Conservation (phyloP, 2,113 vertebrate genomes). For the Neodon shergylaensis region DNA sequence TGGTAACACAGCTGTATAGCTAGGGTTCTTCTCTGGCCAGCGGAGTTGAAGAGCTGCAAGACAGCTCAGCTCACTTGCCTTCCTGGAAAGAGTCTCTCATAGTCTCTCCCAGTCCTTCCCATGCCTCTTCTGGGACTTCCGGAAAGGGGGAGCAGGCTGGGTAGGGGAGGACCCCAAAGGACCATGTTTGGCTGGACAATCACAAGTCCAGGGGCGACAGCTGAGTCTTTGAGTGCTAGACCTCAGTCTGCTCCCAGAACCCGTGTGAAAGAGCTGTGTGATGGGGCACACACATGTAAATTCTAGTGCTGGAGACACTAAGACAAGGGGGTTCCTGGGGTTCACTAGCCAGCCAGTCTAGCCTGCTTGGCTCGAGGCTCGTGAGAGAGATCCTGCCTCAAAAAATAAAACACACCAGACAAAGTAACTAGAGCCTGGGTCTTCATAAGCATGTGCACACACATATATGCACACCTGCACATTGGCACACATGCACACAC, state of each 20-base stretch:
- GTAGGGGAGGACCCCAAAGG: rapidly evolving
- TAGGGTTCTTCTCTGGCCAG: neutral
- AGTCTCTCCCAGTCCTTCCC: neutral
- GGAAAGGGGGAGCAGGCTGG: neutral
- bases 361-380: neutral
- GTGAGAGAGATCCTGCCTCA: neutral
- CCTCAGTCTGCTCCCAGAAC: neutral
- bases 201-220: neutral
- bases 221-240: too few relatives aligned
- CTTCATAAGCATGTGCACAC: neutral
- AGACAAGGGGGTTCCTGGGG: too few relatives aligned
- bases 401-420: neutral
- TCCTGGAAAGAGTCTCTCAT: neutral
- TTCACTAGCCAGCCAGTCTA: neutral
- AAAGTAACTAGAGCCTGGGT: neutral
- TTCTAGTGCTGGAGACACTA: too few relatives aligned
- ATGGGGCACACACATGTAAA: neutral
- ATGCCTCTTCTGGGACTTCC: neutral
- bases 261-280: neutral
- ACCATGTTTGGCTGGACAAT: slow-evolving; percentile 26
- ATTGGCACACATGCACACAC: neutral
- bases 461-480: too few relatives aligned
- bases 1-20: rapidly evolving
- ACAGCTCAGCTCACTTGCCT: neutral
- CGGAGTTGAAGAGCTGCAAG: rapidly evolving